Evolutionary conservation across 2,888 invertebrate species (phyloP), one percentile per base, ranked within the genome.

Genomic region (Chrysodeixis includens): DNA sequence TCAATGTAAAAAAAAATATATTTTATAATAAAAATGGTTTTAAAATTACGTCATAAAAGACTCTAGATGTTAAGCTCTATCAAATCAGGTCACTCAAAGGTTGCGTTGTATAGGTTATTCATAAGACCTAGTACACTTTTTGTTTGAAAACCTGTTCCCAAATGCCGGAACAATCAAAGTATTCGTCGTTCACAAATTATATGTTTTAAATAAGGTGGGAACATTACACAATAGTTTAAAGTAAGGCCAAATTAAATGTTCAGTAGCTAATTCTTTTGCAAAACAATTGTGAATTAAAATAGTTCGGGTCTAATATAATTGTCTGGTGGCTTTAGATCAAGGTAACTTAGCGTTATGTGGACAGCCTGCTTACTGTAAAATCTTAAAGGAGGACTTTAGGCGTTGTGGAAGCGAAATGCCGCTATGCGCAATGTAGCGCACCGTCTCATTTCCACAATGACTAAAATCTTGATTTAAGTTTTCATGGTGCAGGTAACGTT

Each of bases 131-230:
- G 18, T 8, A 18, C 8, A 46, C 20, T 49, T 20, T 49, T 49
- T 49, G 20, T 18, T 18, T 7, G 1, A 18, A 49, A 49, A 49
- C 46, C 20, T 49, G 46, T 49, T 49, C 10, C 1, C 9, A 18
- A 49, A 20, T 56, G 54, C 20, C 20, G 60, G 49, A 56, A 66
- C 54, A 18, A 35, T 52, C 12, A 9, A 32, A 56, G 56, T 59
- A 51, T 26, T 55, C 32, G 57, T 55, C 40, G 40, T 59, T 54
- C 35, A 59, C 12, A 56, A 74, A 59, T 59, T 65, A 56, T 54
- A 66, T 55, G 22, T 52, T 10, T 73, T 53, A 18, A 22, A 73
- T 56, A 69, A 74, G 69, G 74, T 74, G 74, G 55, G 71, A 74
- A 65, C 18, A 56, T 59, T 55, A 51, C 52, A 26, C 16, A 58